Evolutionary conservation across 2,113 vertebrate genomes (phyloP), one percentile per base, ranked within the genome.

Genomic region (Ondatra zibethicus): DNA sequence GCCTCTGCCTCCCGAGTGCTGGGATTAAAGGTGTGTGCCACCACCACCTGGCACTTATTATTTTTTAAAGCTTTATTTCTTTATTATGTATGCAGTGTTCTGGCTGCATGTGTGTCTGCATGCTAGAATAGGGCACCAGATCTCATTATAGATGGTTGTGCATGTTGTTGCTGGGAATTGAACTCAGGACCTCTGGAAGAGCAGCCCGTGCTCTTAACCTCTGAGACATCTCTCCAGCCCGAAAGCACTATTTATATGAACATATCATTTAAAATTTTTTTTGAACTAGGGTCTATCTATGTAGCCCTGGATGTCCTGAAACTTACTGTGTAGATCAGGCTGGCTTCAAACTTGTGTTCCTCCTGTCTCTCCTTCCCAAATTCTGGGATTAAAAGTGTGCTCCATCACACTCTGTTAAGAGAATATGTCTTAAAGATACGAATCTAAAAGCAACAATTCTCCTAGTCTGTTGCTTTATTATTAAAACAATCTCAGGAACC

Each of bases 391-490:
- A 45, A 25, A 85, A 61, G 82, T 85, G 25, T 65, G 13, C 13
- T 61, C 63, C 16, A 47, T 16, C 63, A 47, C 42, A 36, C 29
- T 65, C 61, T 88, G 31, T 31, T 45, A 88, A 93, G 58, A 92
- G 36, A 95, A 84, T 92, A 66, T 85, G 50, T 92, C 68, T 96
- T 93, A 55, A 92, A 92, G 80, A n/a, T 96, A 77, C 25, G 55
- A 91, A 50, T 93, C n/a, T 97, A 89, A 96, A 97, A 94, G 27
- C 84, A 63, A 92, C 25, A 95, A 55, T 33, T 92, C 36, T 82
- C 88, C 45, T 80, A 89, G 61, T 82, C 47, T 96, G 0, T 70
- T 82, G 36, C 72, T 92, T 95, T 86, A 88, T 92, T 93, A 85
- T 96, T 96, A 92, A 65, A 45, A 29, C 9, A 45, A 29, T 33